Evolutionary conservation across 2,113 vertebrate species (phyloP).

Genomic region (Neotoma lepida): DNA sequence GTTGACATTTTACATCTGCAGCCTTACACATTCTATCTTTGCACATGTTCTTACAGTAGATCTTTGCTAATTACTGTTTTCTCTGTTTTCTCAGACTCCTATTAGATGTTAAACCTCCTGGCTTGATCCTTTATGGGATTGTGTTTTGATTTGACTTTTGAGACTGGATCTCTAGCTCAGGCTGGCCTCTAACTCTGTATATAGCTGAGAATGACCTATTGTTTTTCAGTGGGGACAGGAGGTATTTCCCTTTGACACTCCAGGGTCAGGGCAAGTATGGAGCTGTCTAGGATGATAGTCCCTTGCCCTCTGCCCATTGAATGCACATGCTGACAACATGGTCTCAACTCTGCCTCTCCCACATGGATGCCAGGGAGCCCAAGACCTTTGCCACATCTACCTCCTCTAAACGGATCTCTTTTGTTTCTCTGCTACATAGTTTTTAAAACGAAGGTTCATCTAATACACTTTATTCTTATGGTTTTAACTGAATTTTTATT

Average conservation of each 20-base stretch:
- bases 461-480: neutral
- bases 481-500: neutral
- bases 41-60: neutral
- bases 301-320: neutral
- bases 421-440: neutral
- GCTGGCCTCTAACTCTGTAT: neutral
- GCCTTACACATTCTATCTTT: neutral
- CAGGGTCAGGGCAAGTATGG: neutral
- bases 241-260: neutral
- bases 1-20: neutral
- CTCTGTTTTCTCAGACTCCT: neutral
- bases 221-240: neutral
- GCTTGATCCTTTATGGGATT: neutral
- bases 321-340: neutral
- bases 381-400: neutral
- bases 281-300: neutral
- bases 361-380: neutral
- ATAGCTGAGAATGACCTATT: neutral
- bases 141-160: neutral
- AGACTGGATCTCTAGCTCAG: neutral
- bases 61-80: constrained; percentile 46
- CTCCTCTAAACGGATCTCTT: neutral
- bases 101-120: constrained; percentile 16
- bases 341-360: neutral
- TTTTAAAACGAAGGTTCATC: neutral